These are phyloP conservation scores for Zoanthus sociatus DNA, from an alignment of 92 coral and sea anemone genomes.

Conservation along the genomic window DNA sequence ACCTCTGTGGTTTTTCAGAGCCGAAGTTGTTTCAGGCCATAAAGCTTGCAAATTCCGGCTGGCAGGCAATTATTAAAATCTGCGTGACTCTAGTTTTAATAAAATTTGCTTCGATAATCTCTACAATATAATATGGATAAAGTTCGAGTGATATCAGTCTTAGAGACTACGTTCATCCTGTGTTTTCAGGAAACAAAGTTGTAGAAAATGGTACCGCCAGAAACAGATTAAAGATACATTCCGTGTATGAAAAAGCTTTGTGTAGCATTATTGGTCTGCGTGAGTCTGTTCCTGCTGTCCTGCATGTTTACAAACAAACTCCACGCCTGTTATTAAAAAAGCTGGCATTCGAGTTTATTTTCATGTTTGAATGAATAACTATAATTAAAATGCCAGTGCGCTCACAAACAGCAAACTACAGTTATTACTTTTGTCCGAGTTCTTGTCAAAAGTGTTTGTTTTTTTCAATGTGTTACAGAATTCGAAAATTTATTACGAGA, in stretches of 20 bases:
- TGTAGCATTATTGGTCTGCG: neutral
- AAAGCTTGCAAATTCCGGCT: neutral
- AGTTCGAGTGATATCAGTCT: neutral
- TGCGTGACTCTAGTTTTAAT: neutral
- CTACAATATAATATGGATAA: neutral
- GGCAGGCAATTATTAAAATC: neutral
- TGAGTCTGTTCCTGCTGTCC: neutral
- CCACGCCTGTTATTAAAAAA: neutral
- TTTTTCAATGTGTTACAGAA: neutral
- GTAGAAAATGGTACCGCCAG: too few species aligned
- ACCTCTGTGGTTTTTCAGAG: conserved; percentile 3
- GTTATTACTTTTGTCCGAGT: neutral
- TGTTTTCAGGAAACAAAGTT: neutral
- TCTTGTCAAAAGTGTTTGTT: neutral
- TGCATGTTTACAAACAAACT: conserved; percentile 13
- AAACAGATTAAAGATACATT: neutral
- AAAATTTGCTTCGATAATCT: neutral
- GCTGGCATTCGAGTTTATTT: neutral
- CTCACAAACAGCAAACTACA: neutral
- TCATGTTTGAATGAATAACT: neutral
- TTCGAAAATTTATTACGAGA: neutral
- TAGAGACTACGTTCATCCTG: neutral
- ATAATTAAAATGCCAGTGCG: neutral
- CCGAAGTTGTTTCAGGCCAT: neutral
- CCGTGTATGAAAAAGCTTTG: neutral